Evolutionary conservation across 1,140 invertebrate genomes (phyloP).

Genomic region (Euwallacea fornicatus): DNA sequence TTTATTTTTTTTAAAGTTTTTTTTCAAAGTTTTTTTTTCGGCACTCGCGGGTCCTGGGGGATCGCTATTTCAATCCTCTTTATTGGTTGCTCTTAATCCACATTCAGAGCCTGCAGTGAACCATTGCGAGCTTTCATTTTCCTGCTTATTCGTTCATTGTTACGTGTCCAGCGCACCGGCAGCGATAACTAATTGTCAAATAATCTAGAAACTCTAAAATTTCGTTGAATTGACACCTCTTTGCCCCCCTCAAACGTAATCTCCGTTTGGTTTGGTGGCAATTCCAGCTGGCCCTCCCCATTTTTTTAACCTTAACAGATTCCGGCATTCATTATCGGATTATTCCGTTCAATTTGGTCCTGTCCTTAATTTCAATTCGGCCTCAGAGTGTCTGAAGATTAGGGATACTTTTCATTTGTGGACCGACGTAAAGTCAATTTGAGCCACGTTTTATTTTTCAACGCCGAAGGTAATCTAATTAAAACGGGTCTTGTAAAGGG

Average conservation of each 20-base stretch:
- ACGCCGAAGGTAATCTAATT: conserved; percentile 11
- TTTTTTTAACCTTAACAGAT: conserved; percentile 22
- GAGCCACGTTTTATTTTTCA: conserved; percentile 14
- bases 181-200: no score
- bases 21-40: no score
- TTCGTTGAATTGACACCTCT: not conserved
- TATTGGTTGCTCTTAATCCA: no score
- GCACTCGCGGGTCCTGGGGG: no score
- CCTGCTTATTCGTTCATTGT: no score
- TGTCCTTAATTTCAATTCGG: conserved; percentile 8
- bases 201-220: not conserved
- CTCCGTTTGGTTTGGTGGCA: not conserved
- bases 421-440: conserved; percentile 11
- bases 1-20: no score
- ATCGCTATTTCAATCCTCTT: no score
- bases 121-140: no score
- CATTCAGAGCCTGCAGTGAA: no score
- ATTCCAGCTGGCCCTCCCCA: not conserved
- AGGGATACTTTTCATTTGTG: conserved; percentile 20
- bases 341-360: conserved; percentile 20
- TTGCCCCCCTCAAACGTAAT: not conserved
- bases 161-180: no score
- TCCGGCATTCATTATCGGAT: conserved; percentile 17
- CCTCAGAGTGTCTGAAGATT: conserved; percentile 9
- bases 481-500: not conserved